phyloP scores from a whole-genome alignment of 2,888 invertebrate species.

The Pterostichus niger region DNA sequence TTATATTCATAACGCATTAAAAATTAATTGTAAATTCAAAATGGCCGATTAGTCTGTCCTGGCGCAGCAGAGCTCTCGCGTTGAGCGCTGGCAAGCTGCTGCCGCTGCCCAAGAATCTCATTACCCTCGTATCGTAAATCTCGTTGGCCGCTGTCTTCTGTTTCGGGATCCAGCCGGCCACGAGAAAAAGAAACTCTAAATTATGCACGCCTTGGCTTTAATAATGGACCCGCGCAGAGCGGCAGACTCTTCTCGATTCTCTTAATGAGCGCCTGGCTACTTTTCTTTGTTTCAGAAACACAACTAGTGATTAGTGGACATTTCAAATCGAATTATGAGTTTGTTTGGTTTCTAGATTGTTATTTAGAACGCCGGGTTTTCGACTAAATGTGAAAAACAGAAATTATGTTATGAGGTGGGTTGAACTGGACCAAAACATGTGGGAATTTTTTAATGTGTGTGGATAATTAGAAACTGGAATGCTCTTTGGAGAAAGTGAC shows the following conservation, averaged over 20 bases:
- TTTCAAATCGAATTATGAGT: slow-evolving; percentile 59
- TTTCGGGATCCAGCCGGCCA: slow-evolving; percentile 7
- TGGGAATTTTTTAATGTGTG: slow-evolving; percentile 42
- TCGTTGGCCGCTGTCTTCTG: slow-evolving; percentile 52
- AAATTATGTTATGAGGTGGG: slow-evolving; percentile 7
- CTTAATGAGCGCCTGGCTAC: slow-evolving; percentile 58
- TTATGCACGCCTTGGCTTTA: slow-evolving; percentile 61
- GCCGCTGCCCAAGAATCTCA: slow-evolving; percentile 55
- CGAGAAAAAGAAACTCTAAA: slow-evolving; percentile 58
- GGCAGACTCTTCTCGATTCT: slow-evolving; percentile 22
- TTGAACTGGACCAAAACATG: slow-evolving; percentile 6
- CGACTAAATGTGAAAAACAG: neutral
- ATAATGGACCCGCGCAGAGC: slow-evolving; percentile 25
- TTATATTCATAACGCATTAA: slow-evolving; percentile 70
- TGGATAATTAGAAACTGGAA: slow-evolving; percentile 3
- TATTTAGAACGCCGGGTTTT: slow-evolving; percentile 33
- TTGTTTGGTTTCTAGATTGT: slow-evolving; percentile 60
- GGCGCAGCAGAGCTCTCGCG: no score
- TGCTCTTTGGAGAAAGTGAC: slow-evolving; percentile 5
- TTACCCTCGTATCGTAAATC: slow-evolving; percentile 66
- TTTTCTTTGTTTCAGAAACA: slow-evolving; percentile 49
- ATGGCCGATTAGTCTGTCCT: slow-evolving; percentile 69
- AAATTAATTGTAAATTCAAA: slow-evolving; percentile 72
- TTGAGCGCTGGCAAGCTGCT: slow-evolving; percentile 13
- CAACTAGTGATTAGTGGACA: slow-evolving; percentile 56